Evolutionary conservation across 2,113 vertebrate genomes (phyloP).

Genomic region (Gopherus evgoodei): DNA sequence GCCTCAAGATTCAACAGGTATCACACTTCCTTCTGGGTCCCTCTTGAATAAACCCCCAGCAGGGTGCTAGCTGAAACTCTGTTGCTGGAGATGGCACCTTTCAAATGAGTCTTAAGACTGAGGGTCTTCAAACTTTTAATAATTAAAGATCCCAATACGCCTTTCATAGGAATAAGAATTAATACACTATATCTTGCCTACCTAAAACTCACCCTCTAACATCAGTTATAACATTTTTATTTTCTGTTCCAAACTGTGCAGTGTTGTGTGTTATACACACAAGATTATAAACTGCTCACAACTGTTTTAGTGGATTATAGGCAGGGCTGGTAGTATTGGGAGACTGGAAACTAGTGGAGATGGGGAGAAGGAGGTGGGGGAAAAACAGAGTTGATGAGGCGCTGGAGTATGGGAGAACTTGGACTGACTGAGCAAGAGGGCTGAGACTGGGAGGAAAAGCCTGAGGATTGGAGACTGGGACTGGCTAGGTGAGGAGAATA

Average conservation of each 20-base stretch:
- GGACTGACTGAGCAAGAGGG: too few species aligned
- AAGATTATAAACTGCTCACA: not conserved
- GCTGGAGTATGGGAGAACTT: too few species aligned
- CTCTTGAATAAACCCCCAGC: not conserved
- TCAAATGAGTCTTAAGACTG: not conserved
- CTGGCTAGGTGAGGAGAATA: not conserved
- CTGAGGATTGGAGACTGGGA: not conserved
- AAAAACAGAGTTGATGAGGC: not conserved
- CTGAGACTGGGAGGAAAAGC: too few species aligned
- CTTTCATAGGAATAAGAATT: not conserved
- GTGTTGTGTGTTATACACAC: not conserved
- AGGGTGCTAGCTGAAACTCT: not conserved
- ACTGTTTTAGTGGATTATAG: not conserved
- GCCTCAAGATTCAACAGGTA: not conserved
- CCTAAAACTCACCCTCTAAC: not conserved
- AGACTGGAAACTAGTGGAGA: accelerated
- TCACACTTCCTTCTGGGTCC: not conserved
- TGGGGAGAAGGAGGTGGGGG: accelerated
- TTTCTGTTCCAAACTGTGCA: too few species aligned
- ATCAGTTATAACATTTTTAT: too few species aligned
- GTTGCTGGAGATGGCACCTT: not conserved
- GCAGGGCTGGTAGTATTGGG: too few species aligned
- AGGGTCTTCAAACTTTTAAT: accelerated
- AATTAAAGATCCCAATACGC: not conserved
- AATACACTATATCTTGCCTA: not conserved